phyloP scores from a whole-genome alignment of 1,140 invertebrate species.

The Calosoma granatense region DNA sequence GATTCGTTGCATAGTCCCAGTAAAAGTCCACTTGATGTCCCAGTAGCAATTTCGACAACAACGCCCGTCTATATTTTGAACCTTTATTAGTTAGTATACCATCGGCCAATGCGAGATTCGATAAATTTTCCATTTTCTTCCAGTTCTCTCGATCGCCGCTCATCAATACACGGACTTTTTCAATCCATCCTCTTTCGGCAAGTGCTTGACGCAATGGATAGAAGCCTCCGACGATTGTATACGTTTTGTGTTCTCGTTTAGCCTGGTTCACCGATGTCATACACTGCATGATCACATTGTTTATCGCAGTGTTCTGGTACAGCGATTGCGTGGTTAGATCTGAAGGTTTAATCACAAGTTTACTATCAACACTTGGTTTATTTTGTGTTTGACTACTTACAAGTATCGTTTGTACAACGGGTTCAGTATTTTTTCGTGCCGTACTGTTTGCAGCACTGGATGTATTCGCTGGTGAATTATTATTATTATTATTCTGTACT shows the following conservation, averaged over 20 bases:
- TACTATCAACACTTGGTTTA: background rate
- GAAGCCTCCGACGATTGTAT: constrained; percentile 35
- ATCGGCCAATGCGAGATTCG: background rate
- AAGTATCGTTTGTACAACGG: too few relatives aligned
- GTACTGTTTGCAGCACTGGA: too few relatives aligned
- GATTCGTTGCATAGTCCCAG: constrained; percentile 39
- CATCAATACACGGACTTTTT: constrained; percentile 36
- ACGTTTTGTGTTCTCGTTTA: constrained; percentile 28
- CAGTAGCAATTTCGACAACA: constrained; percentile 47
- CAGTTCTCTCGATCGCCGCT: background rate
- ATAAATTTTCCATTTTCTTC: background rate
- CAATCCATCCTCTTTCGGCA: constrained; percentile 46
- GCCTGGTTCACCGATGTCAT: constrained; percentile 28
- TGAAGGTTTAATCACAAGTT: too few relatives aligned
- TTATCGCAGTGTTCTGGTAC: too few relatives aligned
- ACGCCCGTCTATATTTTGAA: constrained; percentile 32
- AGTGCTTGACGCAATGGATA: constrained; percentile 39
- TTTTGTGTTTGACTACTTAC: too few relatives aligned
- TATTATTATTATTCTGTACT: too few relatives aligned
- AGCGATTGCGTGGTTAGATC: too few relatives aligned
- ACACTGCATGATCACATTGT: too few relatives aligned
- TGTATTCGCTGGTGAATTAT: too few relatives aligned
- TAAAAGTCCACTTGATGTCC: constrained; percentile 45
- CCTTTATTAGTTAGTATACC: constrained; percentile 11
- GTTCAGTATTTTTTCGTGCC: too few relatives aligned